Percentiles rank a stretch among this genome's conserved stretches.
Conservation (phyloP, 2,888 invertebrate genomes). For the Andrena bicolor region DNA sequence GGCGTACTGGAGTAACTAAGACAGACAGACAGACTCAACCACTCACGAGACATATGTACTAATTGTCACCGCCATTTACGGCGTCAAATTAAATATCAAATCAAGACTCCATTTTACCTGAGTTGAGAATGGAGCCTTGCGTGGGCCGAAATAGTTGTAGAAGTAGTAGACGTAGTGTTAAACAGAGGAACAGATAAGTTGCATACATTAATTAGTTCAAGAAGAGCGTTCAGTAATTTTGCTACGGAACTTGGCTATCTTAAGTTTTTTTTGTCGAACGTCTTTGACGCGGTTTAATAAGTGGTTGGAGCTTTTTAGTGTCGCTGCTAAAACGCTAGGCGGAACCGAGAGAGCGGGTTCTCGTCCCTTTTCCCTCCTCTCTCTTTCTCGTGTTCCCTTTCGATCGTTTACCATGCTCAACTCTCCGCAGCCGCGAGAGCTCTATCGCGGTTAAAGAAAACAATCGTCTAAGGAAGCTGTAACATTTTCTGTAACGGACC, state of each 20-base stretch:
- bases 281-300: constrained; percentile 68
- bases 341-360: constrained; percentile 70
- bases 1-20: constrained; percentile 71
- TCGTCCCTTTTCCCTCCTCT: not conserved
- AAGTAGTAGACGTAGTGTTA: constrained; percentile 83
- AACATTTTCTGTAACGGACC: constrained; percentile 9
- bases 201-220: constrained; percentile 66
- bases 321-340: constrained; percentile 77
- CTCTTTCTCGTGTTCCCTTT: constrained; percentile 3
- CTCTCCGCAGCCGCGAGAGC: constrained; percentile 54
- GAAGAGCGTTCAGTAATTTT: constrained; percentile 58
- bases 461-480: constrained; percentile 33
- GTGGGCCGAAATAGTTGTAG: constrained; percentile 88
- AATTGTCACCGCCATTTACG: constrained; percentile 76
- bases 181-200: constrained; percentile 82
- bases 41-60: constrained; percentile 82
- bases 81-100: constrained; percentile 79
- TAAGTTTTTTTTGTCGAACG: constrained; percentile 49
- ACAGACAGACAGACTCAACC: constrained; percentile 82
- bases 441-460: constrained; percentile 17
- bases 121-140: constrained; percentile 93
- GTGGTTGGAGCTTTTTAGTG: constrained; percentile 79
- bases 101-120: constrained; percentile 92
- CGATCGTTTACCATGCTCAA: constrained; percentile 70
- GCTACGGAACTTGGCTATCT: constrained; percentile 60